These are phyloP conservation scores for Protomyctophum bolini DNA, from an alignment of 2,113 vertebrate genomes.

Conservation along the genomic window DNA sequence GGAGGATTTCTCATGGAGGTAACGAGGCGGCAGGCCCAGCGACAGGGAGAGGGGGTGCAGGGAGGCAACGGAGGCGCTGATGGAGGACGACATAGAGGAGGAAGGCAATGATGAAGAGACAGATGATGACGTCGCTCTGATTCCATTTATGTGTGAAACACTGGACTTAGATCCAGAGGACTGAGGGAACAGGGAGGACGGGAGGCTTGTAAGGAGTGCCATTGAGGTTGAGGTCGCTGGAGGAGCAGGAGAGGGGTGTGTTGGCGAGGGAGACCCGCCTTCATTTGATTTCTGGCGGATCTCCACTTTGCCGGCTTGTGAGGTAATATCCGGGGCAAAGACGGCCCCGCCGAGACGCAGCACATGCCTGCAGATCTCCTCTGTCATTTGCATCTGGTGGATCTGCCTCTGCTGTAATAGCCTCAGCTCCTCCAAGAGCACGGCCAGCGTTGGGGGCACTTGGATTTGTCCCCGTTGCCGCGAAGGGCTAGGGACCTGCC, in stretches of 20 bases:
- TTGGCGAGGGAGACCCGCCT: conserved; percentile 62
- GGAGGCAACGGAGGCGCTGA: conserved; percentile 69
- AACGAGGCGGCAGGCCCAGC: conserved; percentile 75
- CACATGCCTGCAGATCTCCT: conserved; percentile 91
- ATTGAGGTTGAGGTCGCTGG: conserved; percentile 56
- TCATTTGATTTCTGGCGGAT: conserved; percentile 55
- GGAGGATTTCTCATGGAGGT: conserved; percentile 84
- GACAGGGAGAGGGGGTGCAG: conserved; percentile 77
- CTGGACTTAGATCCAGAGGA: conserved; percentile 69
- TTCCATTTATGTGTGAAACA: conserved; percentile 54
- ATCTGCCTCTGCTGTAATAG: conserved; percentile 91
- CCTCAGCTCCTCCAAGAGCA: conserved; percentile 89
- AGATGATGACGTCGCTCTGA: conserved; percentile 59
- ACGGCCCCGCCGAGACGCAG: conserved; percentile 83
- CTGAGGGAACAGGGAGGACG: conserved; percentile 72
- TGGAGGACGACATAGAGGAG: conserved; percentile 53
- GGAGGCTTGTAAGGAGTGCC: conserved; percentile 63
- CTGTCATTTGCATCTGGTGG: conserved; percentile 94
- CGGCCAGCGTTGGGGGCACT: conserved; percentile 78
- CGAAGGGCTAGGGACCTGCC: conserved; percentile 69
- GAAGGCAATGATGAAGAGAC: conserved; percentile 61
- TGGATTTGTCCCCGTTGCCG: conserved; percentile 64
- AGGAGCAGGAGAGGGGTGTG: conserved; percentile 59
- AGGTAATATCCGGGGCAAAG: conserved; percentile 75
- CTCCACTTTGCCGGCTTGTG: conserved; percentile 57